phyloP scores from a whole-genome alignment of 2,888 invertebrate species.

The Cheilosia impressa region DNA sequence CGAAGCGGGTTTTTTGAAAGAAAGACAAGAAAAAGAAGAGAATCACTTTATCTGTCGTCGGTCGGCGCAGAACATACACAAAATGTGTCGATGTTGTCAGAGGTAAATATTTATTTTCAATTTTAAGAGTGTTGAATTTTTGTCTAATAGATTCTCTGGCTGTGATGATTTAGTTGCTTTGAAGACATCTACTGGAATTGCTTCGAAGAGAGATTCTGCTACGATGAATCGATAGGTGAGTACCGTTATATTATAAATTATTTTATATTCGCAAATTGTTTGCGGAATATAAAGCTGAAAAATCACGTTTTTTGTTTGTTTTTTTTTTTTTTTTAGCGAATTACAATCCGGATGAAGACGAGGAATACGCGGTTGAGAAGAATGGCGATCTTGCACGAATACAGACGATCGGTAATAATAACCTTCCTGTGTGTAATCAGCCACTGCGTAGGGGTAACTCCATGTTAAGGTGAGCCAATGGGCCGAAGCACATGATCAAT shows the following conservation, averaged over 20 bases:
- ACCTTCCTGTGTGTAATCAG: slow-evolving; percentile 82
- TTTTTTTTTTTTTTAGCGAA: slow-evolving; percentile 79
- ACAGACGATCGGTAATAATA: slow-evolving; percentile 80
- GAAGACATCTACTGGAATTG: slow-evolving; percentile 89
- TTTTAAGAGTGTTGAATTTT: slow-evolving; percentile 24
- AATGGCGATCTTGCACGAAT: slow-evolving; percentile 80
- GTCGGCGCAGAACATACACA: slow-evolving; percentile 12
- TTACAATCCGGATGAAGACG: slow-evolving; percentile 84
- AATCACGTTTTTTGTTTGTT: slow-evolving; percentile 6
- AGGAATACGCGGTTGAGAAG: slow-evolving; percentile 80
- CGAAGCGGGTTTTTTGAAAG: slow-evolving; percentile 34
- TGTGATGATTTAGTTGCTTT: slow-evolving; percentile 14
- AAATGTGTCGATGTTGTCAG: slow-evolving; percentile 83
- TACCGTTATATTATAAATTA: slow-evolving; percentile 16
- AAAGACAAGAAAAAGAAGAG: neutral
- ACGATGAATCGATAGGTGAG: slow-evolving; percentile 88
- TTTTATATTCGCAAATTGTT: slow-evolving; percentile 2
- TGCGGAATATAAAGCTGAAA: neutral
- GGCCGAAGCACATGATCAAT: slow-evolving; percentile 13
- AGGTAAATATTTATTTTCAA: slow-evolving; percentile 79
- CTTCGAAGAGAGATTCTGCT: slow-evolving; percentile 89
- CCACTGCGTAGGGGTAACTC: slow-evolving; percentile 80
- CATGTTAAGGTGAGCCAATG: slow-evolving; percentile 73
- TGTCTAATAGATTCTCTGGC: slow-evolving; percentile 53
- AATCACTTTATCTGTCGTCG: slow-evolving; percentile 24